phyloP scores from a whole-genome alignment of 2,113 vertebrate species.

The Nothobranchius furzeri region DNA sequence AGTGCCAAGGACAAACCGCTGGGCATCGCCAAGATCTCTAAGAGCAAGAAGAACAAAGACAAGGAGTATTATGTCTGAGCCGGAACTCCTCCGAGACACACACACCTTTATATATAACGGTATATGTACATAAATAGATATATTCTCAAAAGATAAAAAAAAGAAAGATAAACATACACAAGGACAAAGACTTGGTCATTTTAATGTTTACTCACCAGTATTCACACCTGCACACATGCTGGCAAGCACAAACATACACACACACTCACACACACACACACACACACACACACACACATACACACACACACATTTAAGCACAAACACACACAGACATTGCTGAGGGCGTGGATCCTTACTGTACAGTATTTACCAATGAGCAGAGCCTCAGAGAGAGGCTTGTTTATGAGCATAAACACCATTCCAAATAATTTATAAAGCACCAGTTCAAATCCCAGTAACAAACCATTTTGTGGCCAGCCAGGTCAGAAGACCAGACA shows the following conservation, averaged over 20 bases:
- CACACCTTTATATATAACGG: constrained; percentile 73
- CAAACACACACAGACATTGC: constrained; percentile 53
- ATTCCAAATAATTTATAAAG: constrained; percentile 65
- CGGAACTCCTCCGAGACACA: constrained; percentile 23
- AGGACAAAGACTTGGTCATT: constrained; percentile 63
- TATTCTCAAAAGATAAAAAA: constrained; percentile 59
- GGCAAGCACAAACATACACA: constrained; percentile 60
- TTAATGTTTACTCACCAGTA: constrained; percentile 71
- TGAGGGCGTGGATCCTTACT: constrained; percentile 55
- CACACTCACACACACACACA: constrained; percentile 5
- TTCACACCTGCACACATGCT: constrained; percentile 58
- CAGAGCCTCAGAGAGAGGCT: constrained; percentile 59
- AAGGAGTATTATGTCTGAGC: constrained; percentile 99
- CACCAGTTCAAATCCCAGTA: constrained; percentile 62
- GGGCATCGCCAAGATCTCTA: constrained; percentile 96
- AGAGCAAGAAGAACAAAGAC: constrained; percentile 99
- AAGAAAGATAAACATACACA: constrained; percentile 45
- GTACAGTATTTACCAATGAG: constrained; percentile 76
- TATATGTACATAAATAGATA: constrained; percentile 79
- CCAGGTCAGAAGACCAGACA: constrained; percentile 31
- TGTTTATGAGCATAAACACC: constrained; percentile 64
- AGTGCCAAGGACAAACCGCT: constrained; percentile 97
- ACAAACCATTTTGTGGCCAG: constrained; percentile 50
- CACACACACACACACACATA: constrained; percentile 31
- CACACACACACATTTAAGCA: constrained; percentile 28